A percentile compares a stretch with the other conserved stretches of the same genome.
These are phyloP conservation scores for Stenodera caucasica DNA, from an alignment of 2,888 invertebrate genomes.

Conservation along the genomic window DNA sequence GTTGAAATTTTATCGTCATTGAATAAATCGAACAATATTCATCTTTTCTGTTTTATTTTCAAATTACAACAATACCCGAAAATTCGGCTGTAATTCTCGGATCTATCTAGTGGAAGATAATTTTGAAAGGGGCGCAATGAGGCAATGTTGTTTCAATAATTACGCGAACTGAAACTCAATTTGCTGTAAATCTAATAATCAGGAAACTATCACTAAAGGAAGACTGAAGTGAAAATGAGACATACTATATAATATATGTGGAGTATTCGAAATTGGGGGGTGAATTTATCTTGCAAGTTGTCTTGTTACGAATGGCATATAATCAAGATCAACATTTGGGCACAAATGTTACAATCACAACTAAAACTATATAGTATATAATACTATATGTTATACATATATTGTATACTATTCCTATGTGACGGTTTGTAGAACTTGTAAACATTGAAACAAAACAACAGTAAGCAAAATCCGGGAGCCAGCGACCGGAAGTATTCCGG, in stretches of 20 bases:
- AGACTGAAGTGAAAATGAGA: slow-evolving; percentile 10
- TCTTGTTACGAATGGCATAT: slow-evolving; percentile 24
- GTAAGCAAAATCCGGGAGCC: slow-evolving; percentile 28
- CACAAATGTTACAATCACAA: slow-evolving; percentile 21
- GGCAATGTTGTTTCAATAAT: slow-evolving; percentile 17
- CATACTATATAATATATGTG: not conserved
- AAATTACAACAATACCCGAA: slow-evolving; percentile 3
- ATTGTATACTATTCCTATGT: not conserved
- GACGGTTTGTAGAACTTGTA: slow-evolving; percentile 34
- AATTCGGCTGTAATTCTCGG: no score
- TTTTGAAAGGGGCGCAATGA: no score
- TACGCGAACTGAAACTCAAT: slow-evolving; percentile 22
- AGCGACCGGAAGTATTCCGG: slow-evolving; percentile 47
- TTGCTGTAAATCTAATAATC: slow-evolving; percentile 26
- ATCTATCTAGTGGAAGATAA: no score
- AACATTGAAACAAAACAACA: slow-evolving; percentile 42
- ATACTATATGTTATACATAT: no score
- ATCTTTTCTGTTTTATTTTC: not conserved
- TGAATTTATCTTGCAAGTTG: slow-evolving; percentile 15
- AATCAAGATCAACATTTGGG: slow-evolving; percentile 26
- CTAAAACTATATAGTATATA: not conserved
- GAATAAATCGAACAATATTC: no score
- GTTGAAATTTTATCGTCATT: slow-evolving; percentile 18
- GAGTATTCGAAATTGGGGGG: no score
- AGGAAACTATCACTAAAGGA: slow-evolving; percentile 15